Evolutionary conservation across 2,113 vertebrate species (phyloP).

Genomic region (Brachyhypopomus gauderio): DNA sequence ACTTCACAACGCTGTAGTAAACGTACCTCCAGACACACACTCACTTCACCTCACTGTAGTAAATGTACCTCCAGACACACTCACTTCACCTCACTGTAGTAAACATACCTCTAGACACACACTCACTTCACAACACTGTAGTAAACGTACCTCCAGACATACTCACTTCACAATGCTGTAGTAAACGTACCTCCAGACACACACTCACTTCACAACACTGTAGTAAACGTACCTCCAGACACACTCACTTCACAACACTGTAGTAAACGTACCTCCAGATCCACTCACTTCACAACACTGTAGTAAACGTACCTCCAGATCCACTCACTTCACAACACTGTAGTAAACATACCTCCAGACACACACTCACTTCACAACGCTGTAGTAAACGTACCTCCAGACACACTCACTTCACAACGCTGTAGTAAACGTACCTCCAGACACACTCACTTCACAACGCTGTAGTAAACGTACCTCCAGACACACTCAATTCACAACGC

Average conservation of each 20-base stretch:
- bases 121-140: conserved; percentile 96
- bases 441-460: conserved; percentile 89
- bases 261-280: no score
- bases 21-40: conserved; percentile 44
- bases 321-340: no score
- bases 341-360: no score
- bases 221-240: conserved; percentile 79
- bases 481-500: no score
- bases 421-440: no score
- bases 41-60: conserved; percentile 97
- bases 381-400: conserved; percentile 81
- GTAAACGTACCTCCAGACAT: conserved; percentile 72
- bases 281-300: conserved; percentile 92
- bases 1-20: no score
- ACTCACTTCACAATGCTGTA: no score
- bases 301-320: conserved; percentile 79
- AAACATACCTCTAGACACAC: no score
- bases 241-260: no score
- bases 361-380: conserved; percentile 89
- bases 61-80: conserved; percentile 65
- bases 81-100: no score
- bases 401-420: no score
- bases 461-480: conserved; percentile 81
- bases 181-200: no score
- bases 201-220: conserved; percentile 92